A percentile compares a stretch with the other conserved stretches of the same genome.
Conservation (phyloP, 2,797 vertebrate genomes). For the Amblyraja radiata region DNA sequence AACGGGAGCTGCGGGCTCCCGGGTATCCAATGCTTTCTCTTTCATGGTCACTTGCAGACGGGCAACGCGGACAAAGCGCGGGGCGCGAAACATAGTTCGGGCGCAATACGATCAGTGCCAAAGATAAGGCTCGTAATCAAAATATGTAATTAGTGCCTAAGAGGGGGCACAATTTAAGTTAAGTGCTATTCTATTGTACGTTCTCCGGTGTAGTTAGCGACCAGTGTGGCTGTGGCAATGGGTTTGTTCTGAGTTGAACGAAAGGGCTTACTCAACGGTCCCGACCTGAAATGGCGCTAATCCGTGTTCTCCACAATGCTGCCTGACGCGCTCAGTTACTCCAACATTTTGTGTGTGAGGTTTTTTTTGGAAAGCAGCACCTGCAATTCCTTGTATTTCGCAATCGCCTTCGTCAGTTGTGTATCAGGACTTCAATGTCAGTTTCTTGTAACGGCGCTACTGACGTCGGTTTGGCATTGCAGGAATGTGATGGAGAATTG, state of each 20-base stretch:
- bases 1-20: not conserved
- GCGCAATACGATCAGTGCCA: not conserved
- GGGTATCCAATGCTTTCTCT: not conserved
- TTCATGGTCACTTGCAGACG: not conserved
- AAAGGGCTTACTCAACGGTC: not conserved
- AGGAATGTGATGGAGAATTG: conserved; percentile 45
- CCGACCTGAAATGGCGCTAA: too few species aligned
- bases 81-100: not conserved
- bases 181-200: not conserved
- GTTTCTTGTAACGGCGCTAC: conserved; percentile 44
- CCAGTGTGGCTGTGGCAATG: not conserved
- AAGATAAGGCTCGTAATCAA: not conserved
- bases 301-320: too few species aligned
- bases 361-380: too few species aligned
- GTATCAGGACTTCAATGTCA: conserved; percentile 43
- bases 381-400: too few species aligned
- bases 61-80: not conserved
- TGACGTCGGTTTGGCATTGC: conserved; percentile 53
- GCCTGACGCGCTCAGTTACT: too few species aligned
- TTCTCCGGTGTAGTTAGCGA: not conserved
- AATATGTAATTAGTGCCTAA: not conserved
- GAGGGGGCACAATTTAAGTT: not conserved
- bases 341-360: too few species aligned
- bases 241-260: not conserved
- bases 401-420: conserved; percentile 7